Evolutionary conservation across 2,797 vertebrate species (phyloP), one percentile per base, ranked within the genome.

Genomic region (Choloepus didactylus): DNA sequence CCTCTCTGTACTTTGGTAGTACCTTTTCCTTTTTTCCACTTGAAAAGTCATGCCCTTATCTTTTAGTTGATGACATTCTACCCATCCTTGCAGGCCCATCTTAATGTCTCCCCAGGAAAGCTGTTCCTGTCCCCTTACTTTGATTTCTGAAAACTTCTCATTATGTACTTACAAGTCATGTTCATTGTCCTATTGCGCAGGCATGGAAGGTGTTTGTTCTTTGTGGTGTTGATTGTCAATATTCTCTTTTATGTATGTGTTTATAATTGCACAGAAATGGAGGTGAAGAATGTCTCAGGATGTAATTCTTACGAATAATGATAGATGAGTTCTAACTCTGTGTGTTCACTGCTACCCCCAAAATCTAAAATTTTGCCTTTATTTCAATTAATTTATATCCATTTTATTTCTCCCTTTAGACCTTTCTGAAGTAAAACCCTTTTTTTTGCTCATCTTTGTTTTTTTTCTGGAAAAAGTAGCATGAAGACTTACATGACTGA

Each of bases 371-470:
- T 64, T 96, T 82, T 82, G n/a, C 38, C 16, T 72, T 87, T 51
- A 54, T 83, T 67, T 38, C 2, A 67, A 46, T 93, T 76, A 82
- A 4, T 56, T 93, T 92, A 60, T 27, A 72, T 62, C 79, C 23
- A 87, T 64, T 94, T 86, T 56, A 64, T 54, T 89, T 95, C 82
- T 82, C 18, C 16, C 27, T 54, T 87, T 51, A 69, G n/a, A 38
- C 11, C 2, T 60, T 79, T 91, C 84, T 86, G 60, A 93, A 94
- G 51, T 83, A 4, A 76, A 27, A 87, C 31, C 18, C 23, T 89
- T 9, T 31, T 3, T 62, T 92, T 92, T 72, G 9, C 41, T 73
- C 56, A 27, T 83, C 16, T 67, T 77, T 44, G 1, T 38, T 82
- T 44, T 25, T 41, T 2, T n/a, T 56, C 54, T 91, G 60, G 11